A percentile compares a stretch with the other conserved stretches of the same genome.
Conservation (phyloP, 2,113 vertebrate species). For the Theristicus caerulescens region DNA sequence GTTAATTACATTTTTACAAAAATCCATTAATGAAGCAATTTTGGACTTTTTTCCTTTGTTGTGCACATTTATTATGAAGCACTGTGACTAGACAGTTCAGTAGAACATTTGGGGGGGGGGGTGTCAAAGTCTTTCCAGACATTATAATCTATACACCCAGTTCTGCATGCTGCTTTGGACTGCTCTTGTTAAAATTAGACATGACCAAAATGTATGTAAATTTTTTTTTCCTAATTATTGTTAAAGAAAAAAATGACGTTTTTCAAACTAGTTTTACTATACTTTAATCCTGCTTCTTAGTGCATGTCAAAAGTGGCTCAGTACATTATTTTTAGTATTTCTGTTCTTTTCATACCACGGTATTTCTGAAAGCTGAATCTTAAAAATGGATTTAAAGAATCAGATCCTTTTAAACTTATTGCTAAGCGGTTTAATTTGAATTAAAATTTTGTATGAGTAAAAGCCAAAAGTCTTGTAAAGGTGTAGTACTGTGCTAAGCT, state of each 20-base stretch:
- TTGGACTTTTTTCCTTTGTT: background rate
- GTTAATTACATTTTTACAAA: background rate
- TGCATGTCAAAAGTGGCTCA: background rate
- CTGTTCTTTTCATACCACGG: background rate
- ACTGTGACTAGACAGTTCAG: background rate
- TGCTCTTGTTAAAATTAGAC: background rate
- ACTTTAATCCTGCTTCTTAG: background rate
- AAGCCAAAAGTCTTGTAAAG: background rate
- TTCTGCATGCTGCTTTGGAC: background rate
- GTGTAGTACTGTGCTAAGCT: background rate
- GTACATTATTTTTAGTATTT: background rate
- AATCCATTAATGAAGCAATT: background rate
- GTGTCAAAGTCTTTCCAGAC: background rate
- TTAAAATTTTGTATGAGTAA: background rate
- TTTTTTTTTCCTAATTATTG: background rate
- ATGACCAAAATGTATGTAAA: background rate
- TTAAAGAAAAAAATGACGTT: background rate
- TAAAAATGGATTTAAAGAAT: constrained; percentile 25
- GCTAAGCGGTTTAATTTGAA: background rate
- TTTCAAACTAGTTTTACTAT: background rate
- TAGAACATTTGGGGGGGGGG: background rate
- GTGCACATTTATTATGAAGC: background rate
- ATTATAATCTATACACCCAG: background rate
- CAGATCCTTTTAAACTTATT: background rate
- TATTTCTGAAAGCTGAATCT: background rate